phyloP scores from a whole-genome alignment of 2,797 vertebrate genomes.

The Todus mexicanus region DNA sequence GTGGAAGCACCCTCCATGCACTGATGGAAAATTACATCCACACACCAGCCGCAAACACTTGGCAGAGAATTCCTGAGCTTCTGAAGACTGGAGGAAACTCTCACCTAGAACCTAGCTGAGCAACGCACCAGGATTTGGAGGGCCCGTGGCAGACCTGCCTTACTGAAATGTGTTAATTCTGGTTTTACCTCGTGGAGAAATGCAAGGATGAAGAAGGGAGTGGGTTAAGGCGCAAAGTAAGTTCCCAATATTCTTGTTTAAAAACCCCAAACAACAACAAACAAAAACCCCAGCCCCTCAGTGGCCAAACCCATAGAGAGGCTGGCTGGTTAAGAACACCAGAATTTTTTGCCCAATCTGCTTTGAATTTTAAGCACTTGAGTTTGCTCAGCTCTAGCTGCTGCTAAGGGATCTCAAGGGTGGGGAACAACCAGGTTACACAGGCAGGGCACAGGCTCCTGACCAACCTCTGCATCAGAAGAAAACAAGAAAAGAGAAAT shows the following conservation, averaged over 20 bases:
- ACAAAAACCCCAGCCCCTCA: background rate
- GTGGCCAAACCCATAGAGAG: background rate
- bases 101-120: background rate
- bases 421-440: background rate
- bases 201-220: background rate
- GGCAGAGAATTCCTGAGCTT: background rate
- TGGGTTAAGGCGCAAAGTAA: background rate
- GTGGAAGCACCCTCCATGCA: background rate
- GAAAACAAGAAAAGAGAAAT: background rate
- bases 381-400: background rate
- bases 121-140: background rate
- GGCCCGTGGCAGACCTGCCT: background rate
- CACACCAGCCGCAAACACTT: background rate
- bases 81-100: background rate
- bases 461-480: background rate
- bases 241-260: background rate
- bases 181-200: background rate
- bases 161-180: slow-evolving; percentile 19
- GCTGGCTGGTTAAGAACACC: background rate
- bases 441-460: background rate
- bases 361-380: background rate
- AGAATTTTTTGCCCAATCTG: background rate
- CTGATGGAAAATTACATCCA: background rate
- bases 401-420: background rate
- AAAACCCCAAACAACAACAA: background rate